Evolutionary conservation across 2,888 invertebrate species (phyloP).

Genomic region (Teinopalpus imperialis): DNA sequence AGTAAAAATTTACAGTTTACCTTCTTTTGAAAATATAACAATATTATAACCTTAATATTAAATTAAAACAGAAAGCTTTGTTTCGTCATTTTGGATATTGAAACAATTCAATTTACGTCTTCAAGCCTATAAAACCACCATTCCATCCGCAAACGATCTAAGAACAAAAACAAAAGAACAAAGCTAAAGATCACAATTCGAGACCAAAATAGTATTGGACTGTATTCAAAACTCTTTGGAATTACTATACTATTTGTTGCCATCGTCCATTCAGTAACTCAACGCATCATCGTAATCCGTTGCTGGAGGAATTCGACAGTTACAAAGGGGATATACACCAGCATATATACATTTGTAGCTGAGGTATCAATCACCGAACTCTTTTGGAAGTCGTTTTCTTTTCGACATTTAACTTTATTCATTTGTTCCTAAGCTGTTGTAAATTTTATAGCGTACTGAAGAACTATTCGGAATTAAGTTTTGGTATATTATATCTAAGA

Average conservation of each 20-base stretch:
- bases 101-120: constrained; percentile 36
- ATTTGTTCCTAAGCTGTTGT: too few relatives aligned
- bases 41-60: too few relatives aligned
- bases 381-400: constrained; percentile 6
- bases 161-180: constrained; percentile 65
- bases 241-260: constrained; percentile 77
- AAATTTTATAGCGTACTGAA: too few relatives aligned
- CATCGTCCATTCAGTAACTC: constrained; percentile 77
- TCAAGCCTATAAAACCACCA: constrained; percentile 36
- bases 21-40: too few relatives aligned
- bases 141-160: constrained; percentile 54
- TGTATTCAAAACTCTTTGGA: constrained; percentile 79
- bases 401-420: neutral
- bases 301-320: constrained; percentile 63
- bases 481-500: too few relatives aligned
- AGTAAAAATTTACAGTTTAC: too few relatives aligned
- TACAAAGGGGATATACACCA: constrained; percentile 62
- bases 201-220: constrained; percentile 78
- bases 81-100: constrained; percentile 31
- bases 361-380: constrained; percentile 7
- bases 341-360: constrained; percentile 12
- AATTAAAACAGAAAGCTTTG: too few relatives aligned
- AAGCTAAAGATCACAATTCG: constrained; percentile 68
- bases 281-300: constrained; percentile 66
- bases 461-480: too few relatives aligned